Conservation (phyloP, 2,113 vertebrate species). For the Coryphaenoides rupestris region DNA sequence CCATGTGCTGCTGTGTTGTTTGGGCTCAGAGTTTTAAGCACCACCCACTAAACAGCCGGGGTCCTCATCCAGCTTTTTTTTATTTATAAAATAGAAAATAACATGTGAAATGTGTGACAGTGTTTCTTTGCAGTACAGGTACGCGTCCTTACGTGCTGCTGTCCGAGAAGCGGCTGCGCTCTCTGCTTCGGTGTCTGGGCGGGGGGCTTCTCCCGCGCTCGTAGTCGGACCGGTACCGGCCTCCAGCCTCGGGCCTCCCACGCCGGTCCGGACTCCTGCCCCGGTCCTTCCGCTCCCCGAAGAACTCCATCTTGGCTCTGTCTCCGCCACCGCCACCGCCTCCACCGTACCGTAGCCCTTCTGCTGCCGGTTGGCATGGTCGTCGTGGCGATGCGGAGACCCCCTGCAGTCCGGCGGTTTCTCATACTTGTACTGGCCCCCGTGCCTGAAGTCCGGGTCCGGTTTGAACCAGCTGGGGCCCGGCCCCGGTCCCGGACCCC, state of each 20-base stretch:
- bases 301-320: conserved; percentile 75
- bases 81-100: too few relatives aligned
- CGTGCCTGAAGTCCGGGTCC: conserved; percentile 74
- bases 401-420: conserved; percentile 75
- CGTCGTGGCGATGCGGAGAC: conserved; percentile 82
- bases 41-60: too few relatives aligned
- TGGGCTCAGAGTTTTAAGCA: too few relatives aligned
- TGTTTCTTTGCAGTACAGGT: not conserved
- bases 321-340: conserved; percentile 73
- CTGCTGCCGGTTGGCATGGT: conserved; percentile 76
- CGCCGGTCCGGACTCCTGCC: conserved; percentile 82
- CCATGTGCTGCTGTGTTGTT: too few relatives aligned
- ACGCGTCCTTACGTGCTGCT: not conserved
- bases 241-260: conserved; percentile 65
- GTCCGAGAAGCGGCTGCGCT: conserved; percentile 78
- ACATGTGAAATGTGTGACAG: too few relatives aligned
- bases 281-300: conserved; percentile 80
- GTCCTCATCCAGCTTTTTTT: too few relatives aligned
- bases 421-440: conserved; percentile 78
- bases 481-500: conserved; percentile 39
- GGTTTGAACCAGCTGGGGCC: conserved; percentile 58
- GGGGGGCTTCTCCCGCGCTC: conserved; percentile 80
- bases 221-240: conserved; percentile 80
- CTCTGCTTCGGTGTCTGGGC: conserved; percentile 83
- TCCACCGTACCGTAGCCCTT: conserved; percentile 74